Conservation (phyloP, 2,888 invertebrate species). For the Dugesia japonica region DNA sequence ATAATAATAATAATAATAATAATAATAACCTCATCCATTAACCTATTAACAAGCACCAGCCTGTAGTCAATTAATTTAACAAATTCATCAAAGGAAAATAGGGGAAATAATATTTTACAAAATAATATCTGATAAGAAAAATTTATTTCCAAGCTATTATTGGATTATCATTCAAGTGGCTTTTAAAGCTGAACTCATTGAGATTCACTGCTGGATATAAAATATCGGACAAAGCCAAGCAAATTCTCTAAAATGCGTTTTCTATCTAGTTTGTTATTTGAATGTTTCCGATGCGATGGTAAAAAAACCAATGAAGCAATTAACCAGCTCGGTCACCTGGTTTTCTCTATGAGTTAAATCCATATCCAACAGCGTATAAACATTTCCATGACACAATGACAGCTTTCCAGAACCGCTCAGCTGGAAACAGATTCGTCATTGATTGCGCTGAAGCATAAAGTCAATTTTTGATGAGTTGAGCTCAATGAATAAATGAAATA, state of each 20-base stretch:
- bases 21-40: too few species aligned
- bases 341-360: neutral
- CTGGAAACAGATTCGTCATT: conserved; percentile 20
- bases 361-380: neutral
- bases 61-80: too few species aligned
- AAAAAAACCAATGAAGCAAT: conserved; percentile 11
- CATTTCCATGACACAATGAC: conserved; percentile 14
- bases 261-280: neutral
- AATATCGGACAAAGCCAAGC: neutral
- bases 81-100: too few species aligned
- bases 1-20: too few species aligned
- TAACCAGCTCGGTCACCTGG: conserved; percentile 2
- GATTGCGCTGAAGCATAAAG: conserved; percentile 20
- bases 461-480: neutral
- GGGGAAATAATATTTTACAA: too few species aligned
- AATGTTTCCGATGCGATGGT: conserved; percentile 20
- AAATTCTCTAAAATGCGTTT: neutral
- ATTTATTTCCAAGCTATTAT: neutral
- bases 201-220: neutral
- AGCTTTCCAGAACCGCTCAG: conserved; percentile 13
- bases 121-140: neutral
- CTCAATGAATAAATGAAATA: neutral
- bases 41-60: too few species aligned
- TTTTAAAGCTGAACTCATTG: neutral
- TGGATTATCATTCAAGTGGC: neutral